Base-by-base conservation (phyloP, 2,113 vertebrate genomes). In the Lycaon pictus region DNA sequence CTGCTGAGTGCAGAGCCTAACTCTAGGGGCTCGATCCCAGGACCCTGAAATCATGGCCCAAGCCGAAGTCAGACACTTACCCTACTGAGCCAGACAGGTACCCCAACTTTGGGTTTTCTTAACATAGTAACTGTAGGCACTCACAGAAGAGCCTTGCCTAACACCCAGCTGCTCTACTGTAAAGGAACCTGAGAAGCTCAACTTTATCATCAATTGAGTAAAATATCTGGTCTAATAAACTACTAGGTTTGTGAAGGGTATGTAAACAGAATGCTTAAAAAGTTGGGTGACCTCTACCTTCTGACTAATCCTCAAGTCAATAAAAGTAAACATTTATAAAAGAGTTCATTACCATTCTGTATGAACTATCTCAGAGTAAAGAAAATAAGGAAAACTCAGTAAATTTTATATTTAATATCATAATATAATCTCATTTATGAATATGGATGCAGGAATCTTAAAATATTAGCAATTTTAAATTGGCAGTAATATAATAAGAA, bases 91-190 rank as follows among this genome's bases (percentile, higher is more conserved):
- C 67, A 35, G 16, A 16, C 16, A 35, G 67, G 17, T 0, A 1
- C 67, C 67, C 32, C 67, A 35, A 19, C 13, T 90, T 94, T 92
- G 51, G 1, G 16, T 92, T 95, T 95, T 83, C 72, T 35, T 97
- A 88, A 72, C 37, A 65, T 25, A 93, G 7, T 29, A 74, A 55
- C 27, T 62, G 11, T 58, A n/a, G 0, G 91, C 58, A 56, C 25
- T 94, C 20, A 69, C 37, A n/a, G 17, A 88, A 29, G 35, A 83
- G 29, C 53, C 22, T 67, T 71, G 27, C 53, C 25, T 86, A 48
- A 55, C 7, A 69, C 43, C 67, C 29, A 62, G 15, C 53, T 63
- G 15, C 43, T 81, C 60, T 72, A 5, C 62, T 55, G 6, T 11
- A 23, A 23, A 96, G n/a, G 53, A 62, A 55, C 37, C 48, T 83